Base-by-base conservation (phyloP, 2,888 invertebrate species). In the Bugulina stolonifera region DNA sequence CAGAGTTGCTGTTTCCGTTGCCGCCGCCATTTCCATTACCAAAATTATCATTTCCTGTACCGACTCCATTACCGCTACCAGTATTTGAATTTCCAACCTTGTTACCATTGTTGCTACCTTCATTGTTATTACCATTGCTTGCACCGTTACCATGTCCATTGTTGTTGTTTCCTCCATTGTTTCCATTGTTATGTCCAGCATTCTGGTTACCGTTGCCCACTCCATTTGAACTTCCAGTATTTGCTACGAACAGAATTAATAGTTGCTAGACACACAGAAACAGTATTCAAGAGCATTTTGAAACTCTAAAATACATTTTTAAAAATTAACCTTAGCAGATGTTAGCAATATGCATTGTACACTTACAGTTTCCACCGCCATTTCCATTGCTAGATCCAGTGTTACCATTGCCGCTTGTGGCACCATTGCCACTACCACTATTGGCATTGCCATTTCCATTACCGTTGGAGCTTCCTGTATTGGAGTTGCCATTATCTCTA, bases 371-470 rank as follows among this genome's bases (percentile, higher is more conserved):
- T 29, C 64, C 69, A 43, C n/a, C 54, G 35, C 35, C 69, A 70
- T 72, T 35, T 64, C 64, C 54, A 52, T 72, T 35, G 64, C 43
- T 27, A 64, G 71, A 22, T 35, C 64, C 69, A 71, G 27, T 35
- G 43, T 72, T 54, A 35, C 43, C 52, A 52, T 72, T 35, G 29
- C 64, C 54, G 43, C 71, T 35, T 34, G 22, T 2, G n/a, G 71
- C 18, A 35, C 64, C 69, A 72, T 72, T 35, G 29, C 43, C n/a
- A 64, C 71, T 34, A 43, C 64, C 69, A 35, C 64, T 43, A 43
- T 72, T 54, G 43, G n/a, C 69, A 54, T 73, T 71, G 72, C 71
- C 57, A 73, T 54, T 35, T 25, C 57, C 54, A 73, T 73, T 43
- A 54, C 57, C 57, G 32, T 64, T 64, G 32, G 29, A 32, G n/a